phyloP scores from a whole-genome alignment of 2,113 vertebrate genomes.

The Notechis scutatus region DNA sequence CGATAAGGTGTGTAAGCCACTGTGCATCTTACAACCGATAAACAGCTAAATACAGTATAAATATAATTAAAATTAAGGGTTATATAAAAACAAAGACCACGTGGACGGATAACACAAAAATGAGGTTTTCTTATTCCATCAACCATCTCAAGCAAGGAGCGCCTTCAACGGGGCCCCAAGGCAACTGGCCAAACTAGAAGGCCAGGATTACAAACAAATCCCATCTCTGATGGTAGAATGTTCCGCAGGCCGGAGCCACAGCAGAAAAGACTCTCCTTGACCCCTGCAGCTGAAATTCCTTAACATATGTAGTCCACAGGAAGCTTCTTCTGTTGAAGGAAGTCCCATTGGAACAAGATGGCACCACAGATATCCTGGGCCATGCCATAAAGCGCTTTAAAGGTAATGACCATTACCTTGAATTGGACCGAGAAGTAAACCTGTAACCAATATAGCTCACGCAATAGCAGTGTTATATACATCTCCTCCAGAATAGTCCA shows the following conservation, averaged over 20 bases:
- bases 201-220: background rate
- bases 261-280: background rate
- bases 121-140: no score
- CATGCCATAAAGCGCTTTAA: background rate
- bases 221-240: background rate
- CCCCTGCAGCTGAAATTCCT: background rate
- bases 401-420: background rate
- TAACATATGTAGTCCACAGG: background rate
- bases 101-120: no score
- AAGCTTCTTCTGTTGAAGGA: background rate
- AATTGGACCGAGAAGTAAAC: background rate
- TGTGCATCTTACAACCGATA: no score
- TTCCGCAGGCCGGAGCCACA: background rate
- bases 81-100: no score
- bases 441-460: background rate
- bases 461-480: background rate
- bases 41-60: no score
- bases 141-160: no score
- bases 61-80: no score
- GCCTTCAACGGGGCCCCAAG: no score
- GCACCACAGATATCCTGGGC: background rate
- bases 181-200: background rate
- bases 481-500: background rate
- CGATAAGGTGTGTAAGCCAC: no score
- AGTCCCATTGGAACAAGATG: background rate